Evolutionary conservation across 2,888 invertebrate genomes (phyloP), one percentile per base, ranked within the genome.

Genomic region (Polydrusus cervinus): DNA sequence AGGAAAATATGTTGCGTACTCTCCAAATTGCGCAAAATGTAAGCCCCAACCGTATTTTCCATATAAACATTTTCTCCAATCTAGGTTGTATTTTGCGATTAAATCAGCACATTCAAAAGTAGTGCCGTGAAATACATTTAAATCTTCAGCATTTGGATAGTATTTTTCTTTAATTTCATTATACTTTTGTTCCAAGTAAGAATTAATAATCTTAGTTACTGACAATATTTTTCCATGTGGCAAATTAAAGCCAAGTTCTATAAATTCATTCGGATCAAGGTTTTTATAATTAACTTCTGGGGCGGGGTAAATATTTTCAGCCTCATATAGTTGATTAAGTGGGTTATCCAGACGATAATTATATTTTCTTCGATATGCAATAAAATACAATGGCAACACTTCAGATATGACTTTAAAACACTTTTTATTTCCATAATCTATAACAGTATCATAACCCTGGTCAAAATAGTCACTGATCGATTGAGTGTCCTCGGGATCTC

Each of bases 401-500:
- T 53, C 18, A 25, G 51, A 53, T 11, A 53, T 25, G 7, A 3
- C 13, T 53, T 53, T 53, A 53, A 53, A 16, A 53, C 25, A 53
- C 10, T 53, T 53, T 11, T 13, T 53, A 53, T 53, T 53, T 53
- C 51, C 51, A 25, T 53, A 53, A 25, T 53, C 51, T 25, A 20
- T 5, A 53, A 53, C 16, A 53, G 51, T 53, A 25, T 53, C 51
- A 7, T 25, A 53, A 20, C 51, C 51, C 25, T 18, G 11, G 13
- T 20, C 13, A 25, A 53, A 25, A 25, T 20, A 53, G 8, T 53
- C 51, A 9, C 51, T 7, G 13, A 53, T 16, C 14, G 49, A 14
- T 49, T 14, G 49, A 9, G 16, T 8, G 18, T 49, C 16, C 5
- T 49, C 16, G 18, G 25, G 51, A 53, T 53, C 51, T 53, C 1